Conservation (phyloP, 2,888 invertebrate genomes). For the Gastracanthus pulcherrimus region DNA sequence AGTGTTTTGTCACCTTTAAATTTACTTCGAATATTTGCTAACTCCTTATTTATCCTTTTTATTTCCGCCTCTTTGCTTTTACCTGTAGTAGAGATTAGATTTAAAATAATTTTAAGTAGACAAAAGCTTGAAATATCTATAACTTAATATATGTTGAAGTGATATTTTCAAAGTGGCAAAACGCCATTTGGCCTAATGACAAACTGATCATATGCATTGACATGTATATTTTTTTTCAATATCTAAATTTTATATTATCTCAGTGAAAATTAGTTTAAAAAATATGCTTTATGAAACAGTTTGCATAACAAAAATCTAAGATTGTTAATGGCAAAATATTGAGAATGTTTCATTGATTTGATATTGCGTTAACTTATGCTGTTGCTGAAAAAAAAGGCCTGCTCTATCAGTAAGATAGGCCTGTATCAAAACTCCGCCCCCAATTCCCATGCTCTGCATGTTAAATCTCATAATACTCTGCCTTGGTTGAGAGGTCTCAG, state of each 20-base stretch:
- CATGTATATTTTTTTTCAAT: slow-evolving; percentile 19
- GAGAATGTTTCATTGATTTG: slow-evolving; percentile 51
- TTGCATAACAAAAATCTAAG: slow-evolving; percentile 24
- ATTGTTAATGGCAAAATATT: slow-evolving; percentile 37
- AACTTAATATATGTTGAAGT: slow-evolving; percentile 20
- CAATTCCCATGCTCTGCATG: slow-evolving; percentile 66
- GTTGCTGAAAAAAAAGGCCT: slow-evolving; percentile 42
- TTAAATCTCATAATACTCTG: slow-evolving; percentile 43
- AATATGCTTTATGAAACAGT: not conserved
- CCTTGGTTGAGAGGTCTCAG: slow-evolving; percentile 19
- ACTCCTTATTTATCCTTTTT: slow-evolving; percentile 99
- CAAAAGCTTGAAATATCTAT: slow-evolving; percentile 23
- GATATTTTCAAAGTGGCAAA: slow-evolving; percentile 63
- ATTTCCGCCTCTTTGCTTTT: slow-evolving; percentile 99
- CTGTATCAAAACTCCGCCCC: slow-evolving; percentile 76
- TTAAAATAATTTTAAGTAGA: slow-evolving; percentile 31
- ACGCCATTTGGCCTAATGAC: slow-evolving; percentile 68
- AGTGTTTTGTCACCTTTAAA: slow-evolving; percentile 99
- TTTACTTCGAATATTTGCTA: slow-evolving; percentile 99
- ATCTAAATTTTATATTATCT: slow-evolving; percentile 28
- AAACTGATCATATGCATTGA: slow-evolving; percentile 52
- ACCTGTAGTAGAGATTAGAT: slow-evolving; percentile 80
- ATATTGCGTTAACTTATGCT: slow-evolving; percentile 38
- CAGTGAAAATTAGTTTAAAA: slow-evolving; percentile 2
- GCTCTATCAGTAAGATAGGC: slow-evolving; percentile 56